These are phyloP conservation scores for Chelonia mydas DNA, from an alignment of 2,797 vertebrate genomes.

Conservation along the genomic window DNA sequence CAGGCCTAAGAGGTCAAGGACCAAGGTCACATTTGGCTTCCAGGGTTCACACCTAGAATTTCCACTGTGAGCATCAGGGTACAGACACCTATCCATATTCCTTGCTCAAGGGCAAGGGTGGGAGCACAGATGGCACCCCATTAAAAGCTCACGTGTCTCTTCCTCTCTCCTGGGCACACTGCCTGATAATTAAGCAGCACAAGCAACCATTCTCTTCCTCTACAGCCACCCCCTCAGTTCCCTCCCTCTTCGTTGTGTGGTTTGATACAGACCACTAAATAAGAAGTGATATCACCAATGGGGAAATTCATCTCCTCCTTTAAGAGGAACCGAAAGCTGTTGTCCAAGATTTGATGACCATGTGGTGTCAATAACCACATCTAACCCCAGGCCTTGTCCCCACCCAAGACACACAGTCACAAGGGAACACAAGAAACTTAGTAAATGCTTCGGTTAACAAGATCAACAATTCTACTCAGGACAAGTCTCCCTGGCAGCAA, in stretches of 20 bases:
- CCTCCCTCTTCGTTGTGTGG: accelerated
- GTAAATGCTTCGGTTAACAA: not conserved
- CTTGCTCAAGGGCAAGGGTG: not conserved
- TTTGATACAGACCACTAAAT: not conserved
- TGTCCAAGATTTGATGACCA: not conserved
- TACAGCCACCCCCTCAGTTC: not conserved
- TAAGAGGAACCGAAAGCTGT: accelerated
- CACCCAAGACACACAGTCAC: accelerated
- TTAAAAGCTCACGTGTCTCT: not conserved
- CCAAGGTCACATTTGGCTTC: not conserved
- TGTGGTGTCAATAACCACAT: accelerated
- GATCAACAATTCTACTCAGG: not conserved
- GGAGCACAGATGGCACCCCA: accelerated
- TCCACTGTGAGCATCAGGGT: not conserved
- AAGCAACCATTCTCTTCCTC: not conserved
- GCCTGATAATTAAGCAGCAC: not conserved
- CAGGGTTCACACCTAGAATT: not conserved
- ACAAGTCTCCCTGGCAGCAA: not conserved
- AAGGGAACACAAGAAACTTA: accelerated
- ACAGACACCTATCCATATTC: not conserved
- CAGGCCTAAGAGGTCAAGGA: not conserved
- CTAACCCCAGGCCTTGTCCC: not conserved
- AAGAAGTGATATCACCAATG: not conserved
- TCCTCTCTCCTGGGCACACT: not conserved
- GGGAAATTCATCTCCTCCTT: not conserved